Evolutionary conservation across 2,888 invertebrate genomes (phyloP).

Genomic region (Silvanus unidentatus): DNA sequence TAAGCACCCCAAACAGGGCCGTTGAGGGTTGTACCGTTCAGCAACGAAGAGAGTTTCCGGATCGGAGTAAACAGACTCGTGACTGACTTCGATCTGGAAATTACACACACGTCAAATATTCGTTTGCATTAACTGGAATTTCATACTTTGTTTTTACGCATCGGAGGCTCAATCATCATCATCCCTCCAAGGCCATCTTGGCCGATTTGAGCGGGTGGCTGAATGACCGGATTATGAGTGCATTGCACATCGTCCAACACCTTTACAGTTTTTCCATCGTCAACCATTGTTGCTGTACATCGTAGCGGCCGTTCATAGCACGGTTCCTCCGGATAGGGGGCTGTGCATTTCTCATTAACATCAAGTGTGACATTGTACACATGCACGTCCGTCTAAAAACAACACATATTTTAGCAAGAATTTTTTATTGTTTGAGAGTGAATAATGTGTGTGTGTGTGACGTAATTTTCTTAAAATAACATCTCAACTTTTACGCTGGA

Average conservation of each 20-base stretch:
- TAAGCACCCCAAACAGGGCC: constrained; percentile 50
- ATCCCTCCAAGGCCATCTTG: neutral
- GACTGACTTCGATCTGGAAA: constrained; percentile 26
- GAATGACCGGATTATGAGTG: neutral
- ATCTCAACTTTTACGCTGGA: too few species aligned
- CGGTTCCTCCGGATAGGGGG: constrained; percentile 24
- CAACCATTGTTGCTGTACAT: too few species aligned
- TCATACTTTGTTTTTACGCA: neutral
- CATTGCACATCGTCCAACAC: too few species aligned
- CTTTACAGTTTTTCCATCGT: too few species aligned
- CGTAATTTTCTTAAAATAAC: neutral
- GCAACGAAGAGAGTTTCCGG: constrained; percentile 53
- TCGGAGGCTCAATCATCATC: neutral
- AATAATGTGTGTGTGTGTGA: too few species aligned
- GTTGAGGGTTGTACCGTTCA: constrained; percentile 38
- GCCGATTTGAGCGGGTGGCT: neutral
- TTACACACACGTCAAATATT: constrained; percentile 7
- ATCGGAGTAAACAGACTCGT: constrained; percentile 38
- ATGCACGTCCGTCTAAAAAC: too few species aligned
- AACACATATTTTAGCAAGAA: too few species aligned
- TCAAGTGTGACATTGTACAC: constrained; percentile 29
- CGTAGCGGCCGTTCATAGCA: constrained; percentile 27
- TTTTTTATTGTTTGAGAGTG: too few species aligned
- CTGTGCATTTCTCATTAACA: constrained; percentile 31
- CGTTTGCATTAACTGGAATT: too few species aligned